A percentile compares a stretch with the other conserved stretches of the same genome.
Conservation (phyloP, 2,113 vertebrate species). For the Vulpes lagopus region DNA sequence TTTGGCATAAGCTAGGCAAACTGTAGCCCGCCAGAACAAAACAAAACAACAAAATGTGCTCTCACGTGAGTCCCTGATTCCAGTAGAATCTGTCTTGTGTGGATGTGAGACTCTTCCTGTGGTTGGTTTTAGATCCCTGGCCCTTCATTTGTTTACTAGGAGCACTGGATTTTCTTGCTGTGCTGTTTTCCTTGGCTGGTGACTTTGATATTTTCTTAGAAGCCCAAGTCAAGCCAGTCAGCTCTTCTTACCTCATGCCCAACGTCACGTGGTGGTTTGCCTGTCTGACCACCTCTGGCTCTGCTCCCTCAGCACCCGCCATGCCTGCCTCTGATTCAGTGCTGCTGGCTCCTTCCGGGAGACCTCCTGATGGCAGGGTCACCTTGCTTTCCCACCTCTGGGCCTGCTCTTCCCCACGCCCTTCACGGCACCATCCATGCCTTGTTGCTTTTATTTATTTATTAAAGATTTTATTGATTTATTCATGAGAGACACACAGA, state of each 20-base stretch:
- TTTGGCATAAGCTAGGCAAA: neutral
- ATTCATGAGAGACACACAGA: too few species aligned
- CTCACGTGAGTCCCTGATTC: neutral
- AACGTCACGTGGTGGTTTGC: accelerated
- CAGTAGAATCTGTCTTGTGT: too few species aligned
- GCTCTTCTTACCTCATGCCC: accelerated
- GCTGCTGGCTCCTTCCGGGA: accelerated
- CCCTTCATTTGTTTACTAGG: neutral
- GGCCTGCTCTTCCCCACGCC: neutral
- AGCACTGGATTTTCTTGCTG: neutral
- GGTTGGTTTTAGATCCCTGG: neutral
- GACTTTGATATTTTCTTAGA: neutral
- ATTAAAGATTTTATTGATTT: too few species aligned
- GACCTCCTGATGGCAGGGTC: neutral
- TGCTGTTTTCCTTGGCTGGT: neutral
- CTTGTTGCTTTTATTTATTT: too few species aligned
- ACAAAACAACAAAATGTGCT: neutral
- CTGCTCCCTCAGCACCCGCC: neutral
- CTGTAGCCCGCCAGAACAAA: neutral
- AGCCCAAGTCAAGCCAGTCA: neutral
- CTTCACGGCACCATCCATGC: accelerated
- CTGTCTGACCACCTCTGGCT: neutral
- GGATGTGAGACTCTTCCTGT: neutral
- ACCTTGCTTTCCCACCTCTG: too few species aligned
- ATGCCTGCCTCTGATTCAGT: accelerated